Conservation (phyloP, 2,113 vertebrate species). For the Cercopithecus mona region DNA sequence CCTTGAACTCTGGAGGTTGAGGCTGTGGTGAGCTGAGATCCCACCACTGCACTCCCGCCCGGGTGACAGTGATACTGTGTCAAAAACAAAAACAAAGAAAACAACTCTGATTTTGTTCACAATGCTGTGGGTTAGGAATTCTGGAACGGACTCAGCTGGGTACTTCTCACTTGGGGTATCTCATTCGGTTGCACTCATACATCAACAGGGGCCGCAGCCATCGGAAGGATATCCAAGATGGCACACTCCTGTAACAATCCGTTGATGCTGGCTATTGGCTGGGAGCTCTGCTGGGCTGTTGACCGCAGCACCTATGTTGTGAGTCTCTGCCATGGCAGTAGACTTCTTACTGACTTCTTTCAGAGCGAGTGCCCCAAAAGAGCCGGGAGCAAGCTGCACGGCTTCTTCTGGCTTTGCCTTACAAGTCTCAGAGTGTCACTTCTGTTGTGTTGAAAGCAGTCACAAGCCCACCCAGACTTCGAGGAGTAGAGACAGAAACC, state of each 20-base stretch:
- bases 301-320: background rate
- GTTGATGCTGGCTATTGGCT: background rate
- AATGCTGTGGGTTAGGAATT: background rate
- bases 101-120: background rate
- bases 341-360: background rate
- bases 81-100: no score
- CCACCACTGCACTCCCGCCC: no score
- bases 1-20: no score
- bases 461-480: background rate
- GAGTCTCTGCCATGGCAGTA: background rate
- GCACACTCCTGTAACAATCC: accelerated
- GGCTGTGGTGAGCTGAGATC: no score
- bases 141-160: background rate
- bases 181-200: background rate
- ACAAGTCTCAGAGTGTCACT: background rate
- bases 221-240: background rate
- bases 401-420: conserved; percentile 11
- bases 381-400: background rate
- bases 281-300: background rate
- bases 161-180: background rate
- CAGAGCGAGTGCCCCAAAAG: background rate
- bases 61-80: no score
- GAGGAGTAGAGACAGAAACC: background rate
- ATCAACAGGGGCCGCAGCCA: background rate
- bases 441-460: background rate